Base-by-base conservation (phyloP, 1,140 invertebrate species). In the Vanessa atalanta region DNA sequence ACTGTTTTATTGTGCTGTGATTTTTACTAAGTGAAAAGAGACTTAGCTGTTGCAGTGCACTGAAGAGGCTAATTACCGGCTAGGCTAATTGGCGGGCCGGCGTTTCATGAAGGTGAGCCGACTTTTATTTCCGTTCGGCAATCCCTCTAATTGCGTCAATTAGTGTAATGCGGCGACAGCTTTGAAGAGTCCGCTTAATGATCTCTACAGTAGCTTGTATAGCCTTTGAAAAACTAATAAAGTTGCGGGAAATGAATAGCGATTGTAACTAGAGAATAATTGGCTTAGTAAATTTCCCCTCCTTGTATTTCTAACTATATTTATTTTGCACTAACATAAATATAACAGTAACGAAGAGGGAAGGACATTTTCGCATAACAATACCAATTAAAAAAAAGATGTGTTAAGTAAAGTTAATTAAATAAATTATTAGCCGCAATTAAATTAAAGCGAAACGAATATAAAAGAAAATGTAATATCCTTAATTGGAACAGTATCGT, bases 101-200 rank as follows among this genome's bases (percentile, higher is more conserved):
- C 88, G 87, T 89, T 93, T 91, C 89, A 93, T 93, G 91, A 93
- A 93, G 91, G 91, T 93, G 87, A 91, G 89, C 85, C 85, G 87
- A 88, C 88, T 91, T 91, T 93, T 93, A 91, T 91, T 93, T 93
- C 89, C 88, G 89, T 93, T 91, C 88, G 86, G 85, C 89, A 90
- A 91, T 93, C 91, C 88, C 89, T 93, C 89, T 93, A 93, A 93
- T 93, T 93, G 89, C 89, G 84, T 91, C 91, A 91, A 93, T 93
- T 93, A 93, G 91, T 91, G 88, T 93, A 93, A 91, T 93, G 89
- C 86, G 89, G 88, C 86, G 89, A 91, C 91, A 90, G 88, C 85
- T 91, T 89, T 89, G 85, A 88, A 89, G 89, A 91, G 87, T 81
- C 73, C 84, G 85, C 85, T 86, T 92, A 91, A 90, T 90, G 88